Percentiles rank a stretch among this genome's conserved stretches.
phyloP scores from a whole-genome alignment of 2,888 invertebrate genomes.

The Dasysyrphus albostriatus region DNA sequence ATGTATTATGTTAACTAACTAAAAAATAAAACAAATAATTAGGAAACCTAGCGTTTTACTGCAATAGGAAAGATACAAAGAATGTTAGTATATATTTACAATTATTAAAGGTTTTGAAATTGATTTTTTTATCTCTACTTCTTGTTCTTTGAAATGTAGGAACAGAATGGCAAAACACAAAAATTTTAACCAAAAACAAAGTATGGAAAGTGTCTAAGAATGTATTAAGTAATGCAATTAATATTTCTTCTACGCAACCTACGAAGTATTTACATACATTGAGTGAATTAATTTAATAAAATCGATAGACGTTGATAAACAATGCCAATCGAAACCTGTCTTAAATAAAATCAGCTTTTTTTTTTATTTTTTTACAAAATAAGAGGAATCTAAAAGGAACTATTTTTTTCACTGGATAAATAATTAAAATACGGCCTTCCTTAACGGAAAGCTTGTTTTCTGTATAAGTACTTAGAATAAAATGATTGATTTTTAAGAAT shows the following conservation, averaged over 20 bases:
- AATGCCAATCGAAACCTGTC: conserved; percentile 23
- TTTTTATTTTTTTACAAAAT: conserved; percentile 11
- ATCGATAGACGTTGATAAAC: not conserved
- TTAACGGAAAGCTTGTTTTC: conserved; percentile 40
- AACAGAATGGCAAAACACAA: conserved; percentile 38
- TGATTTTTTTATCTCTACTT: conserved; percentile 50
- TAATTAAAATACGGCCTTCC: conserved; percentile 41
- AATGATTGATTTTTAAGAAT: conserved; percentile 50
- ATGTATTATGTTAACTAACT: conserved; percentile 22
- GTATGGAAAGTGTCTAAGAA: not conserved
- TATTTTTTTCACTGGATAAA: conserved; percentile 1
- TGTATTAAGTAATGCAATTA: not conserved
- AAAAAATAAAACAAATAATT: conserved; percentile 23
- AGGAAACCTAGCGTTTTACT: conserved; percentile 68
- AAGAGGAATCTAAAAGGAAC: conserved; percentile 27
- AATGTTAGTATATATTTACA: conserved; percentile 38
- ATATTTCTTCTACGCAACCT: not conserved
- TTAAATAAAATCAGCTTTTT: conserved; percentile 3
- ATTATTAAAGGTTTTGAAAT: conserved; percentile 43
- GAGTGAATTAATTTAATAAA: not conserved
- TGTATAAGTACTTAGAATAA: conserved; percentile 51
- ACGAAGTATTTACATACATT: not conserved
- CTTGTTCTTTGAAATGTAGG: conserved; percentile 22
- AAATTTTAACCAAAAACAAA: conserved; percentile 59
- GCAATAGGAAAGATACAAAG: conserved; percentile 71